Evolutionary conservation across 1,140 invertebrate species (phyloP).

Genomic region (Pachyrhynchus sulphureomaculatus): DNA sequence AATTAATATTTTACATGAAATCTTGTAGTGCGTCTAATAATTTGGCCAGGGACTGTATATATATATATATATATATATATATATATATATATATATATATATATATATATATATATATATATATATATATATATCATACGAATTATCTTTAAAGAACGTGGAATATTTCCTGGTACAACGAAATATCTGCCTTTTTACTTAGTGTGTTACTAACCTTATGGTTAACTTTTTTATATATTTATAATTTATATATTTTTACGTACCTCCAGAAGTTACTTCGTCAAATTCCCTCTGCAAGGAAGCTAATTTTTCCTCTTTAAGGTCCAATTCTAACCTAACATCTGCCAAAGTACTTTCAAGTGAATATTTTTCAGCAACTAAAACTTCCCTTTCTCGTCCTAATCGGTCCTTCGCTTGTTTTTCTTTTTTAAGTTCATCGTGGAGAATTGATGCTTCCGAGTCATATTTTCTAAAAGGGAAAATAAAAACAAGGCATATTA

Average conservation of each 20-base stretch:
- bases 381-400: conserved; percentile 80
- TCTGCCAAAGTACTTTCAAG: conserved; percentile 83
- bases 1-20: too few species aligned
- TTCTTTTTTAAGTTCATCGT: conserved; percentile 83
- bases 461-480: conserved; percentile 73
- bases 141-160: too few species aligned
- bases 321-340: conserved; percentile 79
- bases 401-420: conserved; percentile 73
- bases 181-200: too few species aligned
- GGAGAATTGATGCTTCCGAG: conserved; percentile 77
- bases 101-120: too few species aligned
- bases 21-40: too few species aligned
- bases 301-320: conserved; percentile 80
- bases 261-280: conserved; percentile 74
- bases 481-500: neutral
- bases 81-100: too few species aligned
- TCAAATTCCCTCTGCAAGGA: conserved; percentile 80
- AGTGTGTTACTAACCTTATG: too few species aligned
- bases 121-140: too few species aligned
- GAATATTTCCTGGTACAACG: too few species aligned
- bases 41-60: too few species aligned
- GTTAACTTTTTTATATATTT: too few species aligned
- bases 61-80: too few species aligned
- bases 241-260: neutral
- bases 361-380: conserved; percentile 80